Base-by-base conservation (phyloP, 2,113 vertebrate species). In the Myrmecophaga tridactyla region DNA sequence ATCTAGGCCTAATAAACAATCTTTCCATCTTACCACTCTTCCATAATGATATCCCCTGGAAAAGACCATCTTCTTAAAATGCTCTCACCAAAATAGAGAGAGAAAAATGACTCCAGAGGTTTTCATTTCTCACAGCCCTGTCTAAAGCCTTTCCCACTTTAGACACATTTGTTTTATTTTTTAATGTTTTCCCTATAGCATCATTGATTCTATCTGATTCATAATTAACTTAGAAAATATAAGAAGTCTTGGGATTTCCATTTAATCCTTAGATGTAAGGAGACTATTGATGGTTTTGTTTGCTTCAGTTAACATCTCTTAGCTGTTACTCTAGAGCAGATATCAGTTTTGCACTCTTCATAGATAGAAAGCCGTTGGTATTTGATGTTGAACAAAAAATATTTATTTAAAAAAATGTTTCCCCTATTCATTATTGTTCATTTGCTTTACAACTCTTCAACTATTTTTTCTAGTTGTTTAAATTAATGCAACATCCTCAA, bases 181-280 rank as follows among this genome's bases (percentile, higher is more conserved):
- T 76, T 94, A 95, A 36, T 94, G 29, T 21, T 92, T 94, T 87
- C 73, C 63, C 86, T 93, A 39, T 92, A 96, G 75, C 46, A 76
- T 78, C 56, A 75, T 86, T 94, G 94, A 94, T 91, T 92, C 76
- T 87, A 96, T 88, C n/a, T 77, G 73, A 95, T 83, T 90, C 77
- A 67, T 94, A 87, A 94, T 97, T 97, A 96, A 88, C 80, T 94
- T 53, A 87, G 77, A 95, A 92, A 96, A 29, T 2, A 94, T 65
- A 63, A 86, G 34, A 60, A 84, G 84, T 90, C 62, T 25, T 81
- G 73, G 21, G 41, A 80, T 96, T 96, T 96, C 85, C 69, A 48
- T 62, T 65, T 51, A 21, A 25, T 15, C 31, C 84, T 41, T 85
- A 58, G 27, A 58, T 85, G 96, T 92, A 73, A 73, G 83, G 56